Conservation (phyloP, 2,113 vertebrate genomes). For the Oplegnathus fasciatus region DNA sequence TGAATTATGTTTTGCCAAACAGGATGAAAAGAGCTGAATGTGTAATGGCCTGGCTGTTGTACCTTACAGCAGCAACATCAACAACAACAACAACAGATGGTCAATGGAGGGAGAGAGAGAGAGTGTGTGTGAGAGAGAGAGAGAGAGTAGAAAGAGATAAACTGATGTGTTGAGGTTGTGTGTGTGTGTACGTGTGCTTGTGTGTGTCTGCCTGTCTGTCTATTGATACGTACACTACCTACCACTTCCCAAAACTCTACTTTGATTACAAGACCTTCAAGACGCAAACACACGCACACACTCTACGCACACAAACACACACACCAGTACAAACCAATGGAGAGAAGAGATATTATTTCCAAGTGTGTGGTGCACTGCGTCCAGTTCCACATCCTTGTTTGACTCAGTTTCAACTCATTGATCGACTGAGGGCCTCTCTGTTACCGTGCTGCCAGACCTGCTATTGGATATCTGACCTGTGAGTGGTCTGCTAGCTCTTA, state of each 20-base stretch:
- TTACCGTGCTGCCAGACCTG: slow-evolving; percentile 47
- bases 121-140: neutral
- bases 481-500: slow-evolving; percentile 61
- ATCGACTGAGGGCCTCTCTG: slow-evolving; percentile 43
- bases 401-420: slow-evolving; percentile 44
- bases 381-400: slow-evolving; percentile 40
- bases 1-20: too few relatives aligned
- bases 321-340: neutral
- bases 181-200: neutral
- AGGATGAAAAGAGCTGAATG: slow-evolving; percentile 62
- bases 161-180: neutral
- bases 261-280: slow-evolving; percentile 18
- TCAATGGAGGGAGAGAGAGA: neutral
- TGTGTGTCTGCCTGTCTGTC: neutral
- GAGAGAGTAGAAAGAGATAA: neutral
- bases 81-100: slow-evolving; percentile 52
- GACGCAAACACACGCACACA: neutral
- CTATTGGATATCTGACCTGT: slow-evolving; percentile 66
- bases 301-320: slow-evolving; percentile 5
- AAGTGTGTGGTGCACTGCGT: slow-evolving; percentile 14
- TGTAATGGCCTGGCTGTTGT: slow-evolving; percentile 39
- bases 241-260: slow-evolving; percentile 3
- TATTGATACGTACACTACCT: neutral
- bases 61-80: slow-evolving; percentile 44
- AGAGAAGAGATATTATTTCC: slow-evolving; percentile 1